phyloP scores from a whole-genome alignment of 2,797 vertebrate species.

The Clamator glandarius region DNA sequence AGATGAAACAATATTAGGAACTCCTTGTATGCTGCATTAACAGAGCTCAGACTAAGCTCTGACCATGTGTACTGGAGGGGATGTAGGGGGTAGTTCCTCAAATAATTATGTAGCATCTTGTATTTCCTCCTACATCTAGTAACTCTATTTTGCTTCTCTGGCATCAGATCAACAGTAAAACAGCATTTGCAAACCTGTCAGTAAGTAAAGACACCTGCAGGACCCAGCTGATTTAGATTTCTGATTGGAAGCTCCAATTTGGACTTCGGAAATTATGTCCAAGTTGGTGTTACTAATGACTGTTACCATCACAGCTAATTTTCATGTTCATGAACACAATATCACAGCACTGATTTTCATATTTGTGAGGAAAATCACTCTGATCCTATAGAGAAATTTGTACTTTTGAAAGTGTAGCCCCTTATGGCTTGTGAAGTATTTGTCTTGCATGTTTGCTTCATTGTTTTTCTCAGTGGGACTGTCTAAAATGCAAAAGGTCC shows the following conservation, averaged over 20 bases:
- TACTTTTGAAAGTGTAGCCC: not conserved
- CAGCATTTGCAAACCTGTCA: not conserved
- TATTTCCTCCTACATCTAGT: not conserved
- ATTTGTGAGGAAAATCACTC: not conserved
- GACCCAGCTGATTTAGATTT: not conserved
- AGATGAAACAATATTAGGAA: not conserved
- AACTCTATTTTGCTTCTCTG: not conserved
- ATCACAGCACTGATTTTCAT: not conserved
- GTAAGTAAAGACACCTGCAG: not conserved
- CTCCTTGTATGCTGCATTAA: not conserved
- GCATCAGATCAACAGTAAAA: not conserved
- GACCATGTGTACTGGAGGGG: not conserved
- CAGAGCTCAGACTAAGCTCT: not conserved
- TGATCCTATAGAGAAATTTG: not conserved
- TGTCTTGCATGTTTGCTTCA: not conserved
- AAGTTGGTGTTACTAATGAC: not conserved
- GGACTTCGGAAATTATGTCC: not conserved
- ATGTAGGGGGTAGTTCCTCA: not conserved
- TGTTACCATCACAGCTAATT: not conserved
- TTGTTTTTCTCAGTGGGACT: not conserved
- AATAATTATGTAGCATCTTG: not conserved
- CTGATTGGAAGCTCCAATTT: not conserved
- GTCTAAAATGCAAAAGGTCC: not conserved
- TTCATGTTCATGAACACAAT: not conserved
- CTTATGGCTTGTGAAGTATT: not conserved